Evolutionary conservation across 2,797 vertebrate species (phyloP).

Genomic region (Helicolenus hilgendorfi): DNA sequence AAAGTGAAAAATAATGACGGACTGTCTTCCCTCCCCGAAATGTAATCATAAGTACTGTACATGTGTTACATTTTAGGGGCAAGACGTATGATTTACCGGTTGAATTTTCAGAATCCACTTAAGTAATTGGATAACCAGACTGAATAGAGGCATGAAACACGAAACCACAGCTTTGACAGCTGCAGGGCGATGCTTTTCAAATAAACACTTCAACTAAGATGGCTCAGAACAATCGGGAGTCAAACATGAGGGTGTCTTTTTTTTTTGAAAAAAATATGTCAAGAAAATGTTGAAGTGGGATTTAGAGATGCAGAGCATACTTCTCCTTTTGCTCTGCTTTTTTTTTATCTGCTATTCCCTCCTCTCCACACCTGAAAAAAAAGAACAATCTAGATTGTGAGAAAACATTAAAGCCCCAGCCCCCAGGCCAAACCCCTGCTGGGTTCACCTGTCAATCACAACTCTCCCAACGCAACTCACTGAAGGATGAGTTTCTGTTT

Average conservation of each 20-base stretch:
- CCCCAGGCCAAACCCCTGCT: slow-evolving; percentile 77
- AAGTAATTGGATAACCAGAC: slow-evolving; percentile 47
- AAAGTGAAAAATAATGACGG: slow-evolving; percentile 54
- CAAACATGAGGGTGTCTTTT: slow-evolving; percentile 31
- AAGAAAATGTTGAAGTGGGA: slow-evolving; percentile 56
- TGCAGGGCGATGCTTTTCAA: slow-evolving; percentile 36
- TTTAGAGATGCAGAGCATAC: slow-evolving; percentile 63
- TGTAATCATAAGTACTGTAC: slow-evolving; percentile 25
- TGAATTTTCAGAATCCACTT: slow-evolving; percentile 39
- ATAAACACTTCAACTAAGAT: slow-evolving; percentile 41
- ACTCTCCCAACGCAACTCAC: slow-evolving; percentile 38
- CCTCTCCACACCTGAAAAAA: slow-evolving; percentile 41
- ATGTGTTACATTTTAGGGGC: slow-evolving; percentile 19
- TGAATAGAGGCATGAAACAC: slow-evolving; percentile 14
- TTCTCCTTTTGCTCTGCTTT: slow-evolving; percentile 6
- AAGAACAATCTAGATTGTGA: slow-evolving; percentile 71
- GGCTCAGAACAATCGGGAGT: slow-evolving; percentile 33
- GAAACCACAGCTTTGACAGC: slow-evolving; percentile 46
- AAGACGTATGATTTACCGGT: slow-evolving; percentile 14
- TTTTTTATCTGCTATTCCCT: slow-evolving; percentile 43
- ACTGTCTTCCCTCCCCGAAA: slow-evolving; percentile 11
- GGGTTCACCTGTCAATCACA: slow-evolving; percentile 79
- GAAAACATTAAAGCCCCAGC: slow-evolving; percentile 78
- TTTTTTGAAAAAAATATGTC: slow-evolving; percentile 42
- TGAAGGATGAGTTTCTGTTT: slow-evolving; percentile 68